phyloP scores from a whole-genome alignment of 2,797 vertebrate genomes.

The Syndactyla subalaris region DNA sequence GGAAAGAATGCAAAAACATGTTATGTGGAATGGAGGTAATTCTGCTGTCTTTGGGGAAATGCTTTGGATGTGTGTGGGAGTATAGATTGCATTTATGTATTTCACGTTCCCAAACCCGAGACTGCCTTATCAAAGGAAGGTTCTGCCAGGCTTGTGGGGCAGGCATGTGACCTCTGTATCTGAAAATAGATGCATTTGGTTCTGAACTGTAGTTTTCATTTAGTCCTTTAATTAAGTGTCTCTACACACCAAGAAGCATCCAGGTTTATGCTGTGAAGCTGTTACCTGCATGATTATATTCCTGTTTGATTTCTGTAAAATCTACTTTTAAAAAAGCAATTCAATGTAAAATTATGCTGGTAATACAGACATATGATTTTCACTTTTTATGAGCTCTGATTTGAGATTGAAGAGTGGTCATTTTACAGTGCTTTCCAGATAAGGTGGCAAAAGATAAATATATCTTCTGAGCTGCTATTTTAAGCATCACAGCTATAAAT shows the following conservation, averaged over 20 bases:
- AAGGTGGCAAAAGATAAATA: not conserved
- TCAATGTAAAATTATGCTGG: slow-evolving; percentile 28
- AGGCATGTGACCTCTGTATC: not conserved
- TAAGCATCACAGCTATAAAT: slow-evolving; percentile 24
- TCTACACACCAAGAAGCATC: slow-evolving; percentile 17
- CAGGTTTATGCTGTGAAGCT: not conserved
- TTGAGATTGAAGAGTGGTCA: slow-evolving; percentile 48
- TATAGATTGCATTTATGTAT: not conserved
- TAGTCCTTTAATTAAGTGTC: slow-evolving; percentile 37
- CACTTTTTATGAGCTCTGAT: slow-evolving; percentile 37
- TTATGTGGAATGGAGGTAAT: not conserved
- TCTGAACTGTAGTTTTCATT: slow-evolving; percentile 7
- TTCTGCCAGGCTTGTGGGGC: not conserved
- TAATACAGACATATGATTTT: slow-evolving; percentile 44
- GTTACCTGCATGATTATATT: not conserved
- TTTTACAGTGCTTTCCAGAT: slow-evolving; percentile 34
- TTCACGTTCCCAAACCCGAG: not conserved
- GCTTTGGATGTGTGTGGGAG: not conserved
- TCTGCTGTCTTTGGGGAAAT: not conserved
- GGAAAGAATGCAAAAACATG: not conserved
- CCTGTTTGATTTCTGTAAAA: slow-evolving; percentile 26
- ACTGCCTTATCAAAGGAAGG: not conserved
- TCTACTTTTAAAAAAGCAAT: slow-evolving; percentile 37
- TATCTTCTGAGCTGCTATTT: slow-evolving; percentile 11
- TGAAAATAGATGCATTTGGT: not conserved